phyloP scores from a whole-genome alignment of 2,797 vertebrate species.

The Tinamus major region DNA sequence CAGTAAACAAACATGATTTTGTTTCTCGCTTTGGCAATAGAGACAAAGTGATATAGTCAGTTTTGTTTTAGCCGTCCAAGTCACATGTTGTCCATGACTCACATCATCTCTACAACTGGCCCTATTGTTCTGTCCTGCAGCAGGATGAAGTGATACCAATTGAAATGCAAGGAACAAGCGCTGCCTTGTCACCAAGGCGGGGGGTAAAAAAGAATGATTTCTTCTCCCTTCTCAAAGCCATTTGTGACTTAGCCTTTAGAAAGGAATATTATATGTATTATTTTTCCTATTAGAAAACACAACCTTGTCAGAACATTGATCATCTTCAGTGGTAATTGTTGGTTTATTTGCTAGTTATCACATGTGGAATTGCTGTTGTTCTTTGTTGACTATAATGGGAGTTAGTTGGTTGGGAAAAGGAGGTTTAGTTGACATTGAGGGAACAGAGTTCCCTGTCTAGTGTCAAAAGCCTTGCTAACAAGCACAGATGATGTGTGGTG shows the following conservation, averaged over 20 bases:
- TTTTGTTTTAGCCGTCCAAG: constrained; percentile 26
- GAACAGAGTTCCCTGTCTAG: neutral
- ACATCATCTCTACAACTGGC: constrained; percentile 52
- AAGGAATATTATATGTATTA: neutral
- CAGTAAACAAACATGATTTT: constrained; percentile 40
- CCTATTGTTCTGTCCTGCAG: constrained; percentile 44
- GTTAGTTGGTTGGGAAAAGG: neutral
- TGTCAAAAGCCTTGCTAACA: neutral
- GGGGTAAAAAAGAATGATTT: neutral
- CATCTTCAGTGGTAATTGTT: neutral
- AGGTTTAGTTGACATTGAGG: neutral
- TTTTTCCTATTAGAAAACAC: neutral
- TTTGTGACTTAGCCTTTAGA: neutral
- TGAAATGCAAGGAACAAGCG: constrained; percentile 46
- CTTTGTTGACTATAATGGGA: neutral
- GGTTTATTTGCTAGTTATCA: neutral
- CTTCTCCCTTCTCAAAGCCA: neutral
- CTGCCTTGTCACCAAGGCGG: neutral
- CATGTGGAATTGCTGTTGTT: neutral
- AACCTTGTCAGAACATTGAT: neutral
- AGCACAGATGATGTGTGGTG: neutral
- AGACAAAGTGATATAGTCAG: constrained; percentile 25
- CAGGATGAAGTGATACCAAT: neutral
- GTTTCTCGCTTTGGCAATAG: constrained; percentile 35
- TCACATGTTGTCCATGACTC: constrained; percentile 62